Evolutionary conservation across 2,113 vertebrate genomes (phyloP).

Genomic region (Arothron firmamentum): DNA sequence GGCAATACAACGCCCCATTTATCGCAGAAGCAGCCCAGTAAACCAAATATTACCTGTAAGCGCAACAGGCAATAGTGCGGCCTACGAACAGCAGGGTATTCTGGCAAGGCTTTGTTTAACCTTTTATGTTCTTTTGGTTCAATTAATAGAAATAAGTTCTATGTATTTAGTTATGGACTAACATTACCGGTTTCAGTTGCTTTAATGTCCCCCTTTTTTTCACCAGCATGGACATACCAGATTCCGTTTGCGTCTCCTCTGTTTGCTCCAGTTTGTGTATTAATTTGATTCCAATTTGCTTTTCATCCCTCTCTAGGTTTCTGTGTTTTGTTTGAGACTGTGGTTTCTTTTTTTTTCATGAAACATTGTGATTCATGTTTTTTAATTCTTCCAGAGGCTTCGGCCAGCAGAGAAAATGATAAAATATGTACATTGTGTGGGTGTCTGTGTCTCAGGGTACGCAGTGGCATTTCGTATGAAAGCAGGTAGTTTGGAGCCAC

Average conservation of each 20-base stretch:
- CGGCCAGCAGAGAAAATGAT: conserved; percentile 72
- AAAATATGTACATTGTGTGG: conserved; percentile 68
- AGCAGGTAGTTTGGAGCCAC: conserved; percentile 64
- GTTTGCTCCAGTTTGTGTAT: conserved; percentile 77
- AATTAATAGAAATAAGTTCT: conserved; percentile 70
- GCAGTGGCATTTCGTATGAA: conserved; percentile 55
- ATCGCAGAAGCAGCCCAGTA: conserved; percentile 43
- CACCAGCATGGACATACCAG: conserved; percentile 84
- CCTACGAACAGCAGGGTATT: conserved; percentile 75
- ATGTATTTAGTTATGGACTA: conserved; percentile 77
- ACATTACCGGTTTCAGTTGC: conserved; percentile 80
- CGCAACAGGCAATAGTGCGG: conserved; percentile 38
- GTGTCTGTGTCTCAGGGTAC: conserved; percentile 60
- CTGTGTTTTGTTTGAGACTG: conserved; percentile 77
- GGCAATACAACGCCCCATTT: conserved; percentile 26
- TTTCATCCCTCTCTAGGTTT: conserved; percentile 82
- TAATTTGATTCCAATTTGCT: conserved; percentile 77
- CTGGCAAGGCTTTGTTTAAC: conserved; percentile 80
- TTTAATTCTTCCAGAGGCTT: conserved; percentile 73
- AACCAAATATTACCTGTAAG: conserved; percentile 36
- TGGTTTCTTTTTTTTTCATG: conserved; percentile 66
- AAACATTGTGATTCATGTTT: conserved; percentile 74
- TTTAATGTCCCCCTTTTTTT: conserved; percentile 80
- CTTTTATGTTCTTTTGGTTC: conserved; percentile 73
- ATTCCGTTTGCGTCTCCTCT: conserved; percentile 79